Evolutionary conservation across 2,797 vertebrate genomes (phyloP), one percentile per base, ranked within the genome.

Genomic region (Scomberomorus guttatus): DNA sequence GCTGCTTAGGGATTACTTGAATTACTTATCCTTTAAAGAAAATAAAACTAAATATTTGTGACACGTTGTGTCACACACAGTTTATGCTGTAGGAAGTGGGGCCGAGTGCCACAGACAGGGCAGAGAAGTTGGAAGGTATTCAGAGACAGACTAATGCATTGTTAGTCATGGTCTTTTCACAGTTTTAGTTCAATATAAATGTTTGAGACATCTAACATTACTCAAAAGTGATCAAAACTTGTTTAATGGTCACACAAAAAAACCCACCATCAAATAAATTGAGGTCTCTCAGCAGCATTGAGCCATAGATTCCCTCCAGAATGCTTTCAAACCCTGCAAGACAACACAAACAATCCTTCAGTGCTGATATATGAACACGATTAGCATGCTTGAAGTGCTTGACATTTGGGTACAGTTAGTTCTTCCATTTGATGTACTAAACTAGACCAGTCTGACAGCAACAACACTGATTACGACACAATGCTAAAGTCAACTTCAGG

Each of bases 241-340:
- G 37, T 42, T 14, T 6, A 46, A 56, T 65, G 55, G 39, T n/a
- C 24, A 77, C 37, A 65, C 3, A 61, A 86, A 71, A 70, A 77
- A 82, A 93, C 95, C 87, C 83, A 99, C 98, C 98, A 95, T 98
- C 97, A 96, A 99, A 99, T 96, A 99, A 98, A 95, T 95, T 97
- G 95, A 99, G 97, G 95, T 99, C 98, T 96, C 96, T 97, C 94
- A 97, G 94, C 94, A 99, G 95, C 95, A 97, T 94, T 88, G 97
- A 96, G 94, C 98, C 98, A 97, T 98, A 99, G 94, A 99, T 97
- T 94, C 97, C 98, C 96, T 98, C 97, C 95, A 99, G 96, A 94
- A 99, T 99, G 95, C 97, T 98, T 96, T 99, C 98, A 95, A 99
- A 98, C 89, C 98, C 98, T 99, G 93, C 72, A 94, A 92, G 80